These are phyloP conservation scores for Cataglyphis hispanica DNA, from an alignment of 1,140 invertebrate genomes.

Conservation along the genomic window DNA sequence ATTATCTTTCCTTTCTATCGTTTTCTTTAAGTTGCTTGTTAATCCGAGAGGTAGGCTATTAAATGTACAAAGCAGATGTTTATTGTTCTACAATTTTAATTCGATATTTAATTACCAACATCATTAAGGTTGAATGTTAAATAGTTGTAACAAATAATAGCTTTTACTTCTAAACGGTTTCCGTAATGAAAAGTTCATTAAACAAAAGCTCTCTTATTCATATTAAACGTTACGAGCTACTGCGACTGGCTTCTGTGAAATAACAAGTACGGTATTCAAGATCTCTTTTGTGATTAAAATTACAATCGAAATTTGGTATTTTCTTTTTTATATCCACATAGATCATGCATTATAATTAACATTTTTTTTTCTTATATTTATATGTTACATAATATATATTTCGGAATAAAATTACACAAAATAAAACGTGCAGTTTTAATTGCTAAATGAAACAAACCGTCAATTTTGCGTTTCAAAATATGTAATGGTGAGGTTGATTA, in stretches of 20 bases:
- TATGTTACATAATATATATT: not conserved
- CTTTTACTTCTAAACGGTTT: not conserved
- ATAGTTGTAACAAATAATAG: not conserved
- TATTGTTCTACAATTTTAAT: constrained; percentile 7
- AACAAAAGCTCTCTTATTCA: constrained; percentile 10
- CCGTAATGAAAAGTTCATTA: not conserved
- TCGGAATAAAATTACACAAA: not conserved
- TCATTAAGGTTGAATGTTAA: constrained; percentile 33
- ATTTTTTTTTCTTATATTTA: not conserved
- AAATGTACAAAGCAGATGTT: not conserved
- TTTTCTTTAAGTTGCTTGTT: not conserved
- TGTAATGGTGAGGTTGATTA: not conserved
- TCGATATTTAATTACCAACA: constrained; percentile 12
- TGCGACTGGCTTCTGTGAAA: not conserved
- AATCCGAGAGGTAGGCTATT: not conserved
- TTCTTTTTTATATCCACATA: not conserved
- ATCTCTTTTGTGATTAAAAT: not conserved
- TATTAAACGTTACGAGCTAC: constrained; percentile 1
- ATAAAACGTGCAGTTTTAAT: not conserved
- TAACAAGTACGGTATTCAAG: not conserved
- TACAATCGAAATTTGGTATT: not conserved
- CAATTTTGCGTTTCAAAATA: not conserved
- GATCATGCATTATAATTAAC: not conserved
- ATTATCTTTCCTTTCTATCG: not conserved
- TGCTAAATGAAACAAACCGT: not conserved